Evolutionary conservation across 2,113 vertebrate species (phyloP).

Genomic region (Propithecus coquereli): DNA sequence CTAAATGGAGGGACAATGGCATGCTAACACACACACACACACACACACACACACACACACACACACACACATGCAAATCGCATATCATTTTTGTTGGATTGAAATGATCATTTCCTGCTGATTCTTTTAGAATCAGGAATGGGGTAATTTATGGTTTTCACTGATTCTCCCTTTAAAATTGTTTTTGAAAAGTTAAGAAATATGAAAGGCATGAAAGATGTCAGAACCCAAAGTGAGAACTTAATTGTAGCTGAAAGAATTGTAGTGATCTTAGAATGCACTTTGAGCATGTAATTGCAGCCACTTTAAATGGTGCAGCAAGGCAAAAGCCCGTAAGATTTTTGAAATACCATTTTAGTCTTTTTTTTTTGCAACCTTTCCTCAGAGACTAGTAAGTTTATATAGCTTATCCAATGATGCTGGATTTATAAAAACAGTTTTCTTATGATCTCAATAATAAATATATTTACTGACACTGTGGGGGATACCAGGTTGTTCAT

Average conservation of each 20-base stretch:
- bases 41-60: background rate
- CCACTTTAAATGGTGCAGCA: background rate
- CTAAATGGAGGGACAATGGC: background rate
- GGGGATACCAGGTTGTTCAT: slow-evolving; percentile 60
- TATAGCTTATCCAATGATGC: slow-evolving; percentile 54
- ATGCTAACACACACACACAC: background rate
- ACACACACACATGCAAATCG: background rate
- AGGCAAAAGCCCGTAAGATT: background rate
- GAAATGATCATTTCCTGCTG: background rate
- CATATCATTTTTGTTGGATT: background rate
- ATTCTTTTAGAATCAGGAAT: background rate
- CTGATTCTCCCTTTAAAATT: background rate
- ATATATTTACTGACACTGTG: slow-evolving; percentile 61
- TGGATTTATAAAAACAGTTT: slow-evolving; percentile 68
- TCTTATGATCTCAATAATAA: slow-evolving; percentile 61
- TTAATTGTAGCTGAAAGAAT: slow-evolving; percentile 30
- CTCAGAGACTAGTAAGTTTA: slow-evolving; percentile 60
- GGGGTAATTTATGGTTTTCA: background rate
- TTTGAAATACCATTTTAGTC: slow-evolving; percentile 13
- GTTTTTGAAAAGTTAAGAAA: slow-evolving; percentile 29
- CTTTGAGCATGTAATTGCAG: background rate
- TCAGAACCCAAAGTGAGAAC: slow-evolving; percentile 27
- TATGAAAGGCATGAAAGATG: background rate
- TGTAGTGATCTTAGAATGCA: background rate
- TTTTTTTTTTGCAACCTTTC: slow-evolving; percentile 31